Percentiles rank a stretch among this genome's conserved stretches.
Conservation (phyloP, 2,888 invertebrate species). For the Cybosia mesomella region DNA sequence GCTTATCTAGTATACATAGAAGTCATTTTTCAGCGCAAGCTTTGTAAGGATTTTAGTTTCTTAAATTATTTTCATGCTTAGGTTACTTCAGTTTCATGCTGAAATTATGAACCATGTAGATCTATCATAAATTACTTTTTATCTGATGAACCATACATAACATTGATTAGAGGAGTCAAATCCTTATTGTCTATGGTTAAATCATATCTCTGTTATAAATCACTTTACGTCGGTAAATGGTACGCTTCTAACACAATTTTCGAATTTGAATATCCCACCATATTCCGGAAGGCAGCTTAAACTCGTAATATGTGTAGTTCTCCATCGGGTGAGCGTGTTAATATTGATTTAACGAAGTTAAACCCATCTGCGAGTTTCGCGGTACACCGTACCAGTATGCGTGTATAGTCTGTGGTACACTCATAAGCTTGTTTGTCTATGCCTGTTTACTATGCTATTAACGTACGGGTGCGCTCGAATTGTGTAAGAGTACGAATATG, state of each 20-base stretch:
- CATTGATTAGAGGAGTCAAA: neutral
- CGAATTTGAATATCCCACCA: conserved; percentile 16
- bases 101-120: too few species aligned
- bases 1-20: too few species aligned
- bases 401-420: conserved; percentile 34
- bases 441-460: conserved; percentile 46
- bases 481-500: conserved; percentile 9
- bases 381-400: conserved; percentile 9
- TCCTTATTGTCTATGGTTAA: neutral
- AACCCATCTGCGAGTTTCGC: conserved; percentile 37
- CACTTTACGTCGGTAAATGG: neutral
- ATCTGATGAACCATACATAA: neutral
- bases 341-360: conserved; percentile 56
- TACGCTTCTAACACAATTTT: conserved; percentile 12
- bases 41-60: too few species aligned
- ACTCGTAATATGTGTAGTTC: conserved; percentile 24
- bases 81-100: too few species aligned
- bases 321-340: conserved; percentile 47
- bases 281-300: conserved; percentile 16
- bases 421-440: conserved; percentile 50
- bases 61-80: too few species aligned
- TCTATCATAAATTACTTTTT: too few species aligned
- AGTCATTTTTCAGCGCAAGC: too few species aligned
- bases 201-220: neutral
- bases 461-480: conserved; percentile 36